Evolutionary conservation across 2,113 vertebrate genomes (phyloP), one percentile per base, ranked within the genome.

Genomic region (Varanus salvator): DNA sequence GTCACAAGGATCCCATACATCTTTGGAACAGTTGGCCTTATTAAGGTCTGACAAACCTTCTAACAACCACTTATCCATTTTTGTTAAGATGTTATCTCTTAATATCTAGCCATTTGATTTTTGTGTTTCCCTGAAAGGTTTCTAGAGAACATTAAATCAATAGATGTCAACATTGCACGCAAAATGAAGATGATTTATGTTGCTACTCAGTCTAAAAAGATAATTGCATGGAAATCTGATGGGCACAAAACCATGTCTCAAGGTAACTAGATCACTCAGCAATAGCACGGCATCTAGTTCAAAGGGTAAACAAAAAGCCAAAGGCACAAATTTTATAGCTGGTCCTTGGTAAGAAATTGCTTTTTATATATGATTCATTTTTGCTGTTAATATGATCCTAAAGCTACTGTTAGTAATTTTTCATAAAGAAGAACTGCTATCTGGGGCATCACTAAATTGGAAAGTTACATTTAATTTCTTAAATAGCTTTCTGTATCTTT

Each of bases 71-170:
- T 88, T 92, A 52, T 78, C 82, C 78, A 74, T 92, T 80, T 92
- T 94, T 91, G 15, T 83, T 94, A 91, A 23, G 68, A 48, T 60
- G 78, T 68, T 90, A 71, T 88, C 64, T 94, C 86, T 95, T 95
- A 87, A 95, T 95, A 95, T 96, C 75, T 89, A 89, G 77, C 57
- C 0, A 88, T 89, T 94, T 95, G 84, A 88, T 95, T 94, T 94
- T 89, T 25, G 2, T 34, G 77, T 69, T 95, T 96, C 34, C 64
- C 66, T 50, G 27, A 89, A 95, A 95, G 31, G 48, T 50, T 96
- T 95, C 86, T 93, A 71, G 80, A 93, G 90, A 94, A 91, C 29
- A 88, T 93, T 91, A 93, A 96, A 97, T 96, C 91, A 95, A 85
- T 95, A 95, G 92, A 57, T 93, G 85, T 94, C 94, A 95, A 91